Percentiles rank a stretch among this genome's conserved stretches.
Evolutionary conservation across 1,140 invertebrate genomes (phyloP).

Genomic region (Drosophila elegans): DNA sequence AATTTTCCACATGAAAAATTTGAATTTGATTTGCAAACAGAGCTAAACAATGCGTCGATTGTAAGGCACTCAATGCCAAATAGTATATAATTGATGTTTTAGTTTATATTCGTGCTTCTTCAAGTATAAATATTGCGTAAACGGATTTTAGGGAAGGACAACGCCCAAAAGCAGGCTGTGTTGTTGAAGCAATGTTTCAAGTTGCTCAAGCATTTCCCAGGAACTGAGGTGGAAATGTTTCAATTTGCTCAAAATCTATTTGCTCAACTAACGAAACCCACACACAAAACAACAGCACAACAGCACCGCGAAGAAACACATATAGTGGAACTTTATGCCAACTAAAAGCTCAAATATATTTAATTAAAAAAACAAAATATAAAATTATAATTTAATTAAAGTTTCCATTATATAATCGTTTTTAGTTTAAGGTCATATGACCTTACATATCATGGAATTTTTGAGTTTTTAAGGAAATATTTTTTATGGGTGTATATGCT

Average conservation of each 20-base stretch:
- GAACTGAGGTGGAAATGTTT: slow-evolving; percentile 23
- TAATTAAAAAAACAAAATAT: too few relatives aligned
- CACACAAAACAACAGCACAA: slow-evolving; percentile 4
- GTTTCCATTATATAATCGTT: too few relatives aligned
- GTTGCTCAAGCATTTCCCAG: slow-evolving; percentile 16
- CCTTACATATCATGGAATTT: too few relatives aligned
- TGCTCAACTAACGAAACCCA: too few relatives aligned
- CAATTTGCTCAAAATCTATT: slow-evolving; percentile 40
- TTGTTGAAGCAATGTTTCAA: slow-evolving; percentile 3
- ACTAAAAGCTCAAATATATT: background rate
- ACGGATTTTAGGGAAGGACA: background rate
- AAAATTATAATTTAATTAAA: background rate
- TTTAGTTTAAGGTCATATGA: too few relatives aligned
- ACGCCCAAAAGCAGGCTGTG: background rate
- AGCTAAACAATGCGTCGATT: slow-evolving; percentile 22
- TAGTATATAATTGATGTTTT: slow-evolving; percentile 34
- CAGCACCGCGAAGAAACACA: background rate
- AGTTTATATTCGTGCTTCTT: slow-evolving; percentile 36
- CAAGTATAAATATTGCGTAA: slow-evolving; percentile 26
- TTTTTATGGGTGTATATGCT: too few relatives aligned
- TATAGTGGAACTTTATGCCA: slow-evolving; percentile 1
- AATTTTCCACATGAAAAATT: slow-evolving; percentile 39
- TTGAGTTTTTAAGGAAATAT: too few relatives aligned
- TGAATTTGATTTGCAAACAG: slow-evolving; percentile 34
- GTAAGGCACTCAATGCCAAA: slow-evolving; percentile 4